Conservation (phyloP, 1,140 invertebrate species). For the Caerostris extrusa region DNA sequence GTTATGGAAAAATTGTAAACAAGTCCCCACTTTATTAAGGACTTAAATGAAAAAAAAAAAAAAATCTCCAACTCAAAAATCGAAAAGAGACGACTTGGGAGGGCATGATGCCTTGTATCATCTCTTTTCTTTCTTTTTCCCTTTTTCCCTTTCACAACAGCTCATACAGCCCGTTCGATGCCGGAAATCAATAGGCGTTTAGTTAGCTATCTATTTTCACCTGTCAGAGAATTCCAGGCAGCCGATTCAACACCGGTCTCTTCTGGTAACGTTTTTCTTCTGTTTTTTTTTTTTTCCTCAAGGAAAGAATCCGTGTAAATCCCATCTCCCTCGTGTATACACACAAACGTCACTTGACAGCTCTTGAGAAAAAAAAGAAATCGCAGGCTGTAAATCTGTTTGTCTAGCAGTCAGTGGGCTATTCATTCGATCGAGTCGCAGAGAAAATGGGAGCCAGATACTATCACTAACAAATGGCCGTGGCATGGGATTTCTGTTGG, state of each 20-base stretch:
- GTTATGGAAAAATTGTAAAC: neutral
- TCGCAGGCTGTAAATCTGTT: conserved; percentile 63
- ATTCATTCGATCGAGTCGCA: conserved; percentile 31
- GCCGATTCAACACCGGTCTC: conserved; percentile 67
- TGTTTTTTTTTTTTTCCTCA: conserved; percentile 27
- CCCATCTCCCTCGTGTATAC: conserved; percentile 71
- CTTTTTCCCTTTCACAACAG: conserved; percentile 17
- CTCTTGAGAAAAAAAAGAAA: conserved; percentile 55
- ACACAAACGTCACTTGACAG: conserved; percentile 71
- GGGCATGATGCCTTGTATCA: conserved; percentile 18
- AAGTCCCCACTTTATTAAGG: neutral
- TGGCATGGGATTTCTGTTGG: conserved; percentile 1
- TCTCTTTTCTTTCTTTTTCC: neutral
- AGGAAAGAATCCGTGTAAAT: conserved; percentile 69
- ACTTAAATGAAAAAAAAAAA: neutral
- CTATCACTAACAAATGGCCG: conserved; percentile 26
- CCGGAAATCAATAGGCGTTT: conserved; percentile 72
- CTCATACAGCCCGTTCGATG: conserved; percentile 54
- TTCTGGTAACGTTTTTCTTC: conserved; percentile 41
- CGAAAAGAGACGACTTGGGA: conserved; percentile 18
- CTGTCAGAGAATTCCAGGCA: conserved; percentile 68
- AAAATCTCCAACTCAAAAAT: conserved; percentile 37
- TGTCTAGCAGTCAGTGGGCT: conserved; percentile 49
- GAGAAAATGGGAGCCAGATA: conserved; percentile 25
- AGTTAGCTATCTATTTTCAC: conserved; percentile 76